These are phyloP conservation scores for Arrhopalites spinosus DNA, from an alignment of 2,888 invertebrate species.

Conservation along the genomic window DNA sequence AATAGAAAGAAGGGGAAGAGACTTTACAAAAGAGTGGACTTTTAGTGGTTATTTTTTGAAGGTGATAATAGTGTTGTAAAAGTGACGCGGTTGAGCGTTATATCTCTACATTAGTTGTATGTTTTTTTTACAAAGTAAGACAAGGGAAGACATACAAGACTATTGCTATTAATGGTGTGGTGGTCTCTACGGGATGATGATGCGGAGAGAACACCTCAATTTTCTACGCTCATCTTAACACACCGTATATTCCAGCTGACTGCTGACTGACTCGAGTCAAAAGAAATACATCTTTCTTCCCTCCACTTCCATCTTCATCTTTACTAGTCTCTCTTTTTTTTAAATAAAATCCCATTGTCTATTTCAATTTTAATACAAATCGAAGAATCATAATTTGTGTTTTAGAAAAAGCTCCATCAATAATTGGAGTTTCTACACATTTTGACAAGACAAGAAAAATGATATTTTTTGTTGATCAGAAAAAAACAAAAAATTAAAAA, in stretches of 20 bases:
- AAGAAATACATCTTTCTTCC: background rate
- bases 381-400: too few relatives aligned
- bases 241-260: constrained; percentile 34
- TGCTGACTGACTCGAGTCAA: constrained; percentile 25
- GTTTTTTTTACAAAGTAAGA: background rate
- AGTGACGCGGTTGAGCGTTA: constrained; percentile 1
- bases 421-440: too few relatives aligned
- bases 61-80: constrained; percentile 51
- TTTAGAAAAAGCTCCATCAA: too few relatives aligned
- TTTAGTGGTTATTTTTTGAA: background rate
- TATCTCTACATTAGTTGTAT: background rate
- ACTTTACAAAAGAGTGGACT: background rate
- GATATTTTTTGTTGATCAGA: too few relatives aligned
- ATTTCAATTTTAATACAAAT: too few relatives aligned
- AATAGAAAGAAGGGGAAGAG: background rate
- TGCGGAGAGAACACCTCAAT: constrained; percentile 46
- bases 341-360: too few relatives aligned
- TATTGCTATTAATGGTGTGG: constrained; percentile 24
- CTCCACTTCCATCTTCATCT: background rate
- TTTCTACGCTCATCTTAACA: constrained; percentile 40
- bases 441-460: too few relatives aligned
- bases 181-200: constrained; percentile 27
- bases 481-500: too few relatives aligned
- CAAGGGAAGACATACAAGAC: background rate
- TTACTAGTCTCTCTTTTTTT: too few relatives aligned